Evolutionary conservation across 2,888 invertebrate genomes (phyloP).

Genomic region (Caenorhabditis virilis): DNA sequence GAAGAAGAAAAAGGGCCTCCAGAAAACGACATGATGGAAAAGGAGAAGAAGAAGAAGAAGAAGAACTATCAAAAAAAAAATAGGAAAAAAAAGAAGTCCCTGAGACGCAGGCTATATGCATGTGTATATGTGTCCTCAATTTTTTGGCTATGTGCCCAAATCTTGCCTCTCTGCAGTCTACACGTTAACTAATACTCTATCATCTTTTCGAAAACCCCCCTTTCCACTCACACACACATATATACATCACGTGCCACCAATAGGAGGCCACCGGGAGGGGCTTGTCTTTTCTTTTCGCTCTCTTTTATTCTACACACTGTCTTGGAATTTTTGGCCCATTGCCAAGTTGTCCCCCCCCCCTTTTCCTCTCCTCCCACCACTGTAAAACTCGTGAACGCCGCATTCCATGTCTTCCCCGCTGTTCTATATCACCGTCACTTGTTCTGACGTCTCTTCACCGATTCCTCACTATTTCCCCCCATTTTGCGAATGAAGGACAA

Average conservation of each 20-base stretch:
- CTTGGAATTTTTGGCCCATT: slow-evolving; percentile 1
- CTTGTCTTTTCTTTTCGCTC: not conserved
- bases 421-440: too few species aligned
- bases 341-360: not conserved
- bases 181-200: too few species aligned
- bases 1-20: too few species aligned
- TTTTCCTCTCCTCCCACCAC: not conserved
- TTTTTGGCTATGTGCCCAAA: slow-evolving; percentile 1
- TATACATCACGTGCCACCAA: not conserved
- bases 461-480: too few species aligned
- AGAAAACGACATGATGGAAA: not conserved
- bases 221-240: not conserved
- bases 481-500: too few species aligned
- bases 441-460: too few species aligned
- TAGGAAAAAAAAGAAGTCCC: not conserved
- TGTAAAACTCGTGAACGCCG: too few species aligned
- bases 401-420: too few species aligned
- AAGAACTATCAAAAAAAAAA: not conserved
- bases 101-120: not conserved
- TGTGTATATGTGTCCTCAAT: not conserved
- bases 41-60: not conserved
- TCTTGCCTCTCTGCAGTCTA: not conserved
- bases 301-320: not conserved
- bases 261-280: not conserved
- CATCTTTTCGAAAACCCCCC: not conserved